phyloP scores from a whole-genome alignment of 23 tunicate genomes.

The Styela clava region DNA sequence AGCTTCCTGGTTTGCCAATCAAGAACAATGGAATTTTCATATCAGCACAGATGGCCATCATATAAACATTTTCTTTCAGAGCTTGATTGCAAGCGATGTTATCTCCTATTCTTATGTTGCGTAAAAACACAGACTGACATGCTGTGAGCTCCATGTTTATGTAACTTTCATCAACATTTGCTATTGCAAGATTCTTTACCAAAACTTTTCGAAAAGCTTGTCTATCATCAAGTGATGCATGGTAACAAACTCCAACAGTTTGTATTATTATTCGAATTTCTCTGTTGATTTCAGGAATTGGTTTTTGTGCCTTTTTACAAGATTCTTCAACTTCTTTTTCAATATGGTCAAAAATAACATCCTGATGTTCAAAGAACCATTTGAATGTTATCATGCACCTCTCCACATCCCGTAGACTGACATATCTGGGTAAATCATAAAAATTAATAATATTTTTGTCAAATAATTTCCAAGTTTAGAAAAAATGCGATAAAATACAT shows the following conservation, averaged over 20 bases:
- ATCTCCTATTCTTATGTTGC: constrained; percentile 20
- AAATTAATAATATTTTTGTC: not conserved
- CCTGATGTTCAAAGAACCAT: constrained; percentile 42
- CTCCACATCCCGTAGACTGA: constrained; percentile 54
- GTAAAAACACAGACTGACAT: constrained; percentile 44
- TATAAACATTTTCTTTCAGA: constrained; percentile 51
- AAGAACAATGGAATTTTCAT: constrained; percentile 62
- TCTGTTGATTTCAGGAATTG: too few species aligned
- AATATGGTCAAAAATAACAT: not conserved
- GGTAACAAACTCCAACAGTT: constrained; percentile 11
- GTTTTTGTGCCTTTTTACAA: too few species aligned
- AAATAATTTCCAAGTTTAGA: not conserved
- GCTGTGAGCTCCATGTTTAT: constrained; percentile 34
- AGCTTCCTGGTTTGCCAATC: constrained; percentile 66
- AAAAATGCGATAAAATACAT: not conserved
- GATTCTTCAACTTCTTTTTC: not conserved
- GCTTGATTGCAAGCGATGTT: constrained; percentile 60
- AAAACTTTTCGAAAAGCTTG: not conserved
- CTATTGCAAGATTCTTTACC: not conserved
- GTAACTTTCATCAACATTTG: constrained; percentile 10
- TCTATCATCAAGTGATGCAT: constrained; percentile 1
- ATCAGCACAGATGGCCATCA: constrained; percentile 59
- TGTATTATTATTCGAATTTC: not conserved
- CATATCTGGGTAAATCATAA: constrained; percentile 23
- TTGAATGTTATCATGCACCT: constrained; percentile 36